Base-by-base conservation (phyloP, 2,888 invertebrate genomes). In the Microdon myrmicae region DNA sequence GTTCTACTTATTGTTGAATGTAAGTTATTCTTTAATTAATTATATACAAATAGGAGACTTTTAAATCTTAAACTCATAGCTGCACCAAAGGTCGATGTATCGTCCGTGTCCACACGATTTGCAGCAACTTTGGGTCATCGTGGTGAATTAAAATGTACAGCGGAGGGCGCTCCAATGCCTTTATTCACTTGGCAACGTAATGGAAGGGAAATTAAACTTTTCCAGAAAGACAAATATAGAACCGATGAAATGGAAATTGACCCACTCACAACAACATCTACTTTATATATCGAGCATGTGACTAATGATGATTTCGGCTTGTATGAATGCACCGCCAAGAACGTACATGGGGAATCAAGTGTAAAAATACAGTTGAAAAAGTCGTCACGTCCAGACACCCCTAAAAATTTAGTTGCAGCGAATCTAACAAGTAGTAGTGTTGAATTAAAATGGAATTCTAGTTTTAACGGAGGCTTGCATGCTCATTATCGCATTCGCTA, bases 151-250 rank as follows among this genome's bases (percentile, higher is more conserved):
- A 69, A 74, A 2, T 77, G 76, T 19, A 71, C 71, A 1, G 74
- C 77, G 0, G 12, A 72, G 48, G 78, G 77, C 1, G 70, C 78
- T 0, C 76, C 76, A 0, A 71, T 74, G 43, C 78, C 76, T 3
- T 75, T 68, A 34, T 77, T 77, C 41, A 69, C 75, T 5, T 77
- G 76, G 76, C 76, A 76, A 2, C 75, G 75, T 7, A 72, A 75
- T 53, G 77, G 77, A 56, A 78, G 75, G 58, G 76, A 77, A 39
- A 68, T 77, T 2, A 77, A 78, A 56, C 74, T 75, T 75, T 73
- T 73, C 45, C 71, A 77, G 0, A 72, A 77, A 22, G 74, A 73
- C 43, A 77, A 78, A 44, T 78, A 72, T 53, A 73, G 71, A 28
- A 68, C 61, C 2, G 67, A 74, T 2, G 78, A 78, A 25, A 74